phyloP scores from a whole-genome alignment of 2,113 vertebrate species.

The Cryptomyrus ogoouensis region DNA sequence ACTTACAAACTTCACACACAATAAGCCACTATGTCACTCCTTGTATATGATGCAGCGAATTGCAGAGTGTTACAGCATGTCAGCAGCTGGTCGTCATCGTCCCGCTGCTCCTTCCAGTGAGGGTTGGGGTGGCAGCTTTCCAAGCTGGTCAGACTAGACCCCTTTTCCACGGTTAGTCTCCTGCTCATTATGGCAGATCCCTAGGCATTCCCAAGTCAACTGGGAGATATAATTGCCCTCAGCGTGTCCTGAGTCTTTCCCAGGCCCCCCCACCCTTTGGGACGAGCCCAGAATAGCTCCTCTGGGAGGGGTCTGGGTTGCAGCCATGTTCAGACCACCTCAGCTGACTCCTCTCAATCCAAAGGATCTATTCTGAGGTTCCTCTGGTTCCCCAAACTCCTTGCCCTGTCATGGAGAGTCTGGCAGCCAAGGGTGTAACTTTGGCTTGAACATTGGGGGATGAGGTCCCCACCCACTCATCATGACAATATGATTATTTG shows the following conservation, averaged over 20 bases:
- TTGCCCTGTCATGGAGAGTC: neutral
- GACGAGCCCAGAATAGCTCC: neutral
- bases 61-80: neutral
- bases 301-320: neutral
- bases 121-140: neutral
- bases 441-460: neutral
- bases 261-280: neutral
- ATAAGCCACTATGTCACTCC: neutral
- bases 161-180: neutral
- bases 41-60: neutral
- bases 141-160: neutral
- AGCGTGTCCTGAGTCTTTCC: neutral
- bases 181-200: neutral
- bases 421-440: neutral
- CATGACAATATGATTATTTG: neutral
- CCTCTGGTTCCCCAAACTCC: neutral
- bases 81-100: neutral
- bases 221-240: neutral
- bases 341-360: neutral
- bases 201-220: neutral
- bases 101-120: neutral
- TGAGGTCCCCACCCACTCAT: neutral
- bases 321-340: neutral
- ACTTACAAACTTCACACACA: neutral
- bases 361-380: neutral